These are phyloP conservation scores for Hydrolagus colliei DNA, from an alignment of 2,797 vertebrate genomes.

Conservation along the genomic window DNA sequence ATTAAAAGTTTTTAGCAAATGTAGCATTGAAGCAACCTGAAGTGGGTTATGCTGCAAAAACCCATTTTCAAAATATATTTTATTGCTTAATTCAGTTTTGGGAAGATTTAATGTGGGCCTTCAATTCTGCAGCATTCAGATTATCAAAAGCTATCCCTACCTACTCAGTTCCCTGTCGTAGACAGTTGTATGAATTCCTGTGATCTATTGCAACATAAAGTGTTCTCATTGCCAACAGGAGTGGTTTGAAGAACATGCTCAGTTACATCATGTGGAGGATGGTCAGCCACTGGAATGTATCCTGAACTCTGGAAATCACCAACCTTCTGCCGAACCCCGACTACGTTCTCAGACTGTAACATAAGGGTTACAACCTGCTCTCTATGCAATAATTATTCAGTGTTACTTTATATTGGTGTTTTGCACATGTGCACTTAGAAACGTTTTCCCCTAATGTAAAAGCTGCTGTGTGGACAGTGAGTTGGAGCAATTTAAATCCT, in stretches of 20 bases:
- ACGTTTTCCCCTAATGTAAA: neutral
- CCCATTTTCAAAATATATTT: neutral
- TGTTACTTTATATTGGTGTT: slow-evolving; percentile 25
- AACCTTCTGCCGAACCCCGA: slow-evolving; percentile 47
- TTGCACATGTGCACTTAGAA: slow-evolving; percentile 26
- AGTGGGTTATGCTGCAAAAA: neutral
- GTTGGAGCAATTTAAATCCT: neutral
- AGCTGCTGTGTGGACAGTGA: neutral
- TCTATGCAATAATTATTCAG: slow-evolving; percentile 27
- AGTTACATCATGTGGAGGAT: slow-evolving; percentile 57
- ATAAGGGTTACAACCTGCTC: slow-evolving; percentile 41
- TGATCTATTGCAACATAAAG: neutral
- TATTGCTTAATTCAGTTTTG: neutral
- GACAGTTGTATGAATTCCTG: neutral
- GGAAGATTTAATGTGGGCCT: neutral
- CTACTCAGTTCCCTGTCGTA: neutral
- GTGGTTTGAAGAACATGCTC: slow-evolving; percentile 85
- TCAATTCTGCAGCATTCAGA: neutral
- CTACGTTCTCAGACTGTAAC: slow-evolving; percentile 62
- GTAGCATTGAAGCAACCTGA: neutral
- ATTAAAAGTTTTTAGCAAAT: neutral
- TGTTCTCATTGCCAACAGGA: slow-evolving; percentile 55
- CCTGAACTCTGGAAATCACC: slow-evolving; percentile 40
- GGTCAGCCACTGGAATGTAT: slow-evolving; percentile 48
- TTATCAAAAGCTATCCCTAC: neutral